Evolutionary conservation across 2,113 vertebrate genomes (phyloP), one percentile per base, ranked within the genome.

Genomic region (Siniperca chuatsi): DNA sequence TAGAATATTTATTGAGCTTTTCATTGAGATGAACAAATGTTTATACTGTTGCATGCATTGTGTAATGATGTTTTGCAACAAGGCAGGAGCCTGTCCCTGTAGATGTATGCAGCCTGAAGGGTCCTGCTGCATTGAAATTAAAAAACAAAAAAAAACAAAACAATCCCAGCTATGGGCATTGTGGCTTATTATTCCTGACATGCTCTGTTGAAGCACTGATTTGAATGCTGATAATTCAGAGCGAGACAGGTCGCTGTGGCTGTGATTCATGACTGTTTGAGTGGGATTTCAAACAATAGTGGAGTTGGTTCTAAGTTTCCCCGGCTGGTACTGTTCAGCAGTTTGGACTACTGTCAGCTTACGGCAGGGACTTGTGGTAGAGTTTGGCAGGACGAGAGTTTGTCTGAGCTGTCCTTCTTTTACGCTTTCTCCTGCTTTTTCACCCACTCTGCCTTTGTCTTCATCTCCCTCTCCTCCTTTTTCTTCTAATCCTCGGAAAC

Each of bases 161-260:
- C 68, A 57, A 2, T 50, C 80, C 37, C 58, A 11, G 74, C 64
- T 87, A 35, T 61, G 71, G 18, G 54, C 67, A 75, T 75, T 40
- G 78, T 23, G 67, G 85, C 77, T 91, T 90, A 89, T 95, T 93
- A 92, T 94, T 93, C 76, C 81, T 92, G 87, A 91, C 78, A 84
- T 81, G 93, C 78, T 86, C 88, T 48, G 78, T 79, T 85, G 87
- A 82, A 48, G 69, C 21, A 29, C 70, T 88, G 84, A 89, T 90
- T 89, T 60, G 20, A 85, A 92, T 3, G 68, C 85, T 73, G 84
- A 87, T 89, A 64, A 87, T 90, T 79, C 61, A 11, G 80, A 82
- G 37, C 16, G 55, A 21, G 81, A 77, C 71, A 25, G 77, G 81
- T 78, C 25, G 48, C 75, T 50, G 74, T 58, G 58, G 64, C 33